Conservation (phyloP, 2,888 invertebrate species). For the Drosophila atroscutellata region DNA sequence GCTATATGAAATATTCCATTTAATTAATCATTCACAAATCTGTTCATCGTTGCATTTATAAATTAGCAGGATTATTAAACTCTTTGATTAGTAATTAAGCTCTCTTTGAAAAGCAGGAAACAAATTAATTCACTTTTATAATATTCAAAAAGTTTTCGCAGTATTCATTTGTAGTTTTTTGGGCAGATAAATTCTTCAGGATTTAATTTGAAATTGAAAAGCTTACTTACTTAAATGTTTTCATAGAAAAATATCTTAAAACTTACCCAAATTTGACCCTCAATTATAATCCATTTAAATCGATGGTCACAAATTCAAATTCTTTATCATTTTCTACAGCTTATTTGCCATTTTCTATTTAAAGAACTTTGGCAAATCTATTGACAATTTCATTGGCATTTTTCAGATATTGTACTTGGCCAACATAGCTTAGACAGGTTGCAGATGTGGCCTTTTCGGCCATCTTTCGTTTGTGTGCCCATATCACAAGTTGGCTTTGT, state of each 20-base stretch:
- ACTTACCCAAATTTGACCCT: background rate
- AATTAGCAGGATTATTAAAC: background rate
- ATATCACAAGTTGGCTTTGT: conserved; percentile 47
- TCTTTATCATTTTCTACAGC: background rate
- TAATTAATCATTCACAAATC: background rate
- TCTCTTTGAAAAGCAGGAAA: background rate
- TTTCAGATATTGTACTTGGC: conserved; percentile 21
- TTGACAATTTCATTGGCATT: conserved; percentile 4
- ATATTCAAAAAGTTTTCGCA: background rate
- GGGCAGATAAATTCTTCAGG: background rate
- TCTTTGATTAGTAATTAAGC: background rate
- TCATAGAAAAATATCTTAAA: background rate
- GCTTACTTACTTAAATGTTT: background rate
- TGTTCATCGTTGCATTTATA: background rate
- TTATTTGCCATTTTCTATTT: background rate
- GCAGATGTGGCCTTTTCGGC: conserved; percentile 47
- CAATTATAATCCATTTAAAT: background rate
- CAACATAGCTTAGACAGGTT: conserved; percentile 33
- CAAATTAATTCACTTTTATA: background rate
- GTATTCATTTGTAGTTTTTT: background rate
- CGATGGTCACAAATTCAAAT: background rate
- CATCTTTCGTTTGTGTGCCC: conserved; percentile 41
- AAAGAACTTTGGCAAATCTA: background rate
- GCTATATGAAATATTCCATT: background rate
- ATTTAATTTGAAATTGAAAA: background rate